Evolutionary conservation across 2,888 invertebrate species (phyloP), one percentile per base, ranked within the genome.

Genomic region (Encarsia formosa): DNA sequence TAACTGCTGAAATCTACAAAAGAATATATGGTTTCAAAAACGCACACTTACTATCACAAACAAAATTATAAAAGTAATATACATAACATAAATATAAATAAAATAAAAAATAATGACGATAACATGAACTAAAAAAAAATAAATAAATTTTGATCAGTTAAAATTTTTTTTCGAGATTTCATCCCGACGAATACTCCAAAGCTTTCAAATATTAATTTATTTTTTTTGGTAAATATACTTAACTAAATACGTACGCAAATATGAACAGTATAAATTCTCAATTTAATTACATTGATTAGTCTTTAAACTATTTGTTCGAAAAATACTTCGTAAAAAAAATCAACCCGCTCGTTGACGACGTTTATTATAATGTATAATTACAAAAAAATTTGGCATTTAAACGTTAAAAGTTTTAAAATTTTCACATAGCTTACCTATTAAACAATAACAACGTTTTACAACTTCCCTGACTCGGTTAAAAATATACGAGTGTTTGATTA

Each of bases 1-100:
- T 38, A 44, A 49, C 41, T 45, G 48, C 44, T 23, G 40, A 52
- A 48, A 52, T 41, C 52, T 56, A 56, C 55, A 56, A 56, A 56
- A 55, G 49, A 50, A 54, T 46, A 50, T 18, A 39, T 18, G 15
- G 32, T 47, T 55, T 55, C 20, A 55, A 55, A 56, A n/a, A n/a
- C n/a, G 55, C 52, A 52, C 52, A 46, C 42, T 45, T 44, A 52
- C 51, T 56, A 53, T 47, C 9, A 48, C 48, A 29, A 41, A 48
- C 51, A 35, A 49, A 45, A n/a, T n/a, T n/a, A n/a, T 49, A 46
- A 19, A 32, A 41, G 22, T 24, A 32, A 51, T 18, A 40, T 50
- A 38, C 41, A 39, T 37, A 45, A 37, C 29, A 13, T 20, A 29
- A 44, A 26, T 31, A 47, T 32, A 31, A 20, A 5, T 16, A 37